Base-by-base conservation (phyloP, 2,888 invertebrate genomes). In the Harpalus rufipes region DNA sequence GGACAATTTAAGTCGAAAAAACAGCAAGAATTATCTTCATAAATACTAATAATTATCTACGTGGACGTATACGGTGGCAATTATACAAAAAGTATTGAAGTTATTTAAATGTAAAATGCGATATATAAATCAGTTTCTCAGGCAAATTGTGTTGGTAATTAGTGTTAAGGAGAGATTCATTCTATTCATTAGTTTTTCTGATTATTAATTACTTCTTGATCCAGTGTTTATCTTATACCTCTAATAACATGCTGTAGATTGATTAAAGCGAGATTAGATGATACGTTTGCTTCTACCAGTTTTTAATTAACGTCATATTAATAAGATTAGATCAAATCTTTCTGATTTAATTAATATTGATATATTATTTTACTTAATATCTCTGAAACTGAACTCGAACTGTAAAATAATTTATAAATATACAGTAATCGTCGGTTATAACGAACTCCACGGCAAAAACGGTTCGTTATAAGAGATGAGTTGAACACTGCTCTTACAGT, bases 231-330 rank as follows among this genome's bases (percentile, higher is more conserved):
- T 51, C 44, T 51, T 51, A 12, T 51, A 12, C 12, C 2, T 51
- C 44, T 51, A 51, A 51, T 51, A 51, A 51, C 44, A 51, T 51
- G 44, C 44, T 51, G 44, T 51, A 51, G 44, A 51, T 51, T 51
- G 44, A 51, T 51, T 51, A 51, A 51, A 51, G 10, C 10, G 2
- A 51, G 44, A 51, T 51, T 51, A 51, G 44, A 51, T 51, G 44
- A 51, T 51, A 51, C 44, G 0, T 51, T 51, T 51, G 44, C 44
- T 32, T 32, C 32, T 51, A 51, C 44, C 44, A 51, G 44, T 51
- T 51, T 51, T 51, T 51, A 51, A 51, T 51, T 51, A 51, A 51
- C 12, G 44, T 51, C 44, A 2, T 12, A 1, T 12, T 51, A 51
- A 51, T 51, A 51, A 51, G 10, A 12, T 51, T 51, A 51, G 12